Conservation (phyloP, 2,888 invertebrate species). For the Anoplius nigerrimus region DNA sequence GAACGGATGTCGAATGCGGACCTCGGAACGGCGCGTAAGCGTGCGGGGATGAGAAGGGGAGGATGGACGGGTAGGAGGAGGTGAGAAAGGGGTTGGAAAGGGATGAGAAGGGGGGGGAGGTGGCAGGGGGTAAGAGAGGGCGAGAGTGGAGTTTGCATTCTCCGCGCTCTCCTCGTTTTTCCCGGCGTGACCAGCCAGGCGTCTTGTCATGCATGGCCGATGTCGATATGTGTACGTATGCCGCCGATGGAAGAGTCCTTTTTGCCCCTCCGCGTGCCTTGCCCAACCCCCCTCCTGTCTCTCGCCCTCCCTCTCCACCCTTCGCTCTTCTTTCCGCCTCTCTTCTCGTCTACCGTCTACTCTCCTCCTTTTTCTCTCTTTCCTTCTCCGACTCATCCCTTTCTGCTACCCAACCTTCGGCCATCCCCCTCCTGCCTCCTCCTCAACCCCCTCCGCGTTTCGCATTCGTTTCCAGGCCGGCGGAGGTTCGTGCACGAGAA, state of each 20-base stretch:
- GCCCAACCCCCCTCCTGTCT: too few relatives aligned
- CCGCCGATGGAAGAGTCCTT: slow-evolving; percentile 47
- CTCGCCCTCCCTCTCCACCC: background rate
- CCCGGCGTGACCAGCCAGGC: slow-evolving; percentile 72
- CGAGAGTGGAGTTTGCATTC: slow-evolving; percentile 31
- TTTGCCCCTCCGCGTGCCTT: slow-evolving; percentile 34
- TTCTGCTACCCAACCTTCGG: background rate
- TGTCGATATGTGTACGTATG: slow-evolving; percentile 69
- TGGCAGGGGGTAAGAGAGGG: slow-evolving; percentile 11
- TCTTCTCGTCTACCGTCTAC: too few relatives aligned
- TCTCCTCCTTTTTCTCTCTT: background rate
- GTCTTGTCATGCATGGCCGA: slow-evolving; percentile 72
- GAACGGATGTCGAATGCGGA: slow-evolving; percentile 8
- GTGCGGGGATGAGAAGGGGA: background rate
- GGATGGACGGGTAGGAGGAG: slow-evolving; percentile 2
- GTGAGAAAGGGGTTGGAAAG: slow-evolving; percentile 27
- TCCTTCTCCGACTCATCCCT: slow-evolving; percentile 7
- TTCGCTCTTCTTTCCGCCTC: too few relatives aligned
- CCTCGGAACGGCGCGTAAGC: slow-evolving; percentile 1
- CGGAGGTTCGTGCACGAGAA: slow-evolving; percentile 58
- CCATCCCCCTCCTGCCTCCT: background rate
- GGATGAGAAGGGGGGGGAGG: background rate
- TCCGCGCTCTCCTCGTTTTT: slow-evolving; percentile 56
- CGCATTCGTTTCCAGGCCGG: slow-evolving; percentile 30
- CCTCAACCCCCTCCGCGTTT: slow-evolving; percentile 7